Conservation (phyloP, 2,888 invertebrate genomes). For the Odontomyia ornata region DNA sequence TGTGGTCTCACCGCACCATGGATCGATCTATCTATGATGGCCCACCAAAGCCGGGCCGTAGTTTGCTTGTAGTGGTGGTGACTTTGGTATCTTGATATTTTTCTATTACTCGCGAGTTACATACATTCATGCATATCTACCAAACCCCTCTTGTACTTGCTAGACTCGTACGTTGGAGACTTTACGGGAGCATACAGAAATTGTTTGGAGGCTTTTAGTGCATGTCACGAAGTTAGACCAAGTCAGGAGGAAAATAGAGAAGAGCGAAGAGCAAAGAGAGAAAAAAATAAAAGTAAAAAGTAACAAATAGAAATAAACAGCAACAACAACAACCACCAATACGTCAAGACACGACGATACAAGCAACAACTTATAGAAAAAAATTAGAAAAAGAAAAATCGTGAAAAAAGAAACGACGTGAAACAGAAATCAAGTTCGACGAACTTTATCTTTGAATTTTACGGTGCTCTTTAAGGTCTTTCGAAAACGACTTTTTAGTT, state of each 20-base stretch:
- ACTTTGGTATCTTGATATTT: neutral
- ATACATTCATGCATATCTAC: neutral
- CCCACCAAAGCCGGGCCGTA: neutral
- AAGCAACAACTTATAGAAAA: neutral
- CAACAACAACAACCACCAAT: neutral
- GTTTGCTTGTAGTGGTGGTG: neutral
- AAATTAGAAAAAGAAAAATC: neutral
- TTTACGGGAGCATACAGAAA: no score
- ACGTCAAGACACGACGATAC: no score
- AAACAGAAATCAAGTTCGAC: conserved; percentile 44
- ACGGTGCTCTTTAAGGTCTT: conserved; percentile 35
- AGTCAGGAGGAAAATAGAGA: conserved; percentile 20
- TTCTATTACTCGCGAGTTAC: neutral
- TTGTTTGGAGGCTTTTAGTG: neutral
- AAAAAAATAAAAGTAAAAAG: conserved; percentile 12
- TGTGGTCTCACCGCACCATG: neutral
- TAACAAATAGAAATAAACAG: no score
- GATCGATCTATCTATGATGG: neutral
- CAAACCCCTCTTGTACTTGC: no score
- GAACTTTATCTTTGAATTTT: conserved; percentile 43
- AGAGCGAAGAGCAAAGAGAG: neutral
- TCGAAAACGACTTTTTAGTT: conserved; percentile 29
- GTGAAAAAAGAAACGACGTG: conserved; percentile 8
- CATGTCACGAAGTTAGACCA: conserved; percentile 34
- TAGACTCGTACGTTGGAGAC: no score